A percentile compares a stretch with the other conserved stretches of the same genome.
phyloP scores from a whole-genome alignment of 2,113 vertebrate genomes.

The Malurus melanocephalus region DNA sequence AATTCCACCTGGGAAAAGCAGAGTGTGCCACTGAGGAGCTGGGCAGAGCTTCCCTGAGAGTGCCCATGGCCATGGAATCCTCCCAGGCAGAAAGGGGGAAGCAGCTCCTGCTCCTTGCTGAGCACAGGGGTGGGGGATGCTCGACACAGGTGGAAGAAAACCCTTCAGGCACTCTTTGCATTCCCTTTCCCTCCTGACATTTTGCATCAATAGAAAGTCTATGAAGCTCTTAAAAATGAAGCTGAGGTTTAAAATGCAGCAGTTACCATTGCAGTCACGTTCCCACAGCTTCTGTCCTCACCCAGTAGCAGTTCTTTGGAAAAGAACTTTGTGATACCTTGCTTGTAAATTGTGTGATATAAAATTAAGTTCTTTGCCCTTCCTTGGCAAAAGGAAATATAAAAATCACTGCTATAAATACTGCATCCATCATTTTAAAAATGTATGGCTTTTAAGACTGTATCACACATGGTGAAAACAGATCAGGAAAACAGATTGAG shows the following conservation, averaged over 20 bases:
- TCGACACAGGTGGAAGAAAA: not conserved
- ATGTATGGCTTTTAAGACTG: conserved; percentile 28
- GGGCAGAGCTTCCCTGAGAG: fast-evolving
- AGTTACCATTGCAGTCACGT: not conserved
- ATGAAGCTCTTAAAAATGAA: not conserved
- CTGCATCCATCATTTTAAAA: not conserved
- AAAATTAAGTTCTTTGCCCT: conserved; percentile 43
- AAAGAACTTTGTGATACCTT: conserved; percentile 3
- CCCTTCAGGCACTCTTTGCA: not conserved
- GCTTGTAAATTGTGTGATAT: conserved; percentile 6
- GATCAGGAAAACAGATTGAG: conserved; percentile 61
- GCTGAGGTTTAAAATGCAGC: not conserved
- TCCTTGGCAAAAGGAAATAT: conserved; percentile 25
- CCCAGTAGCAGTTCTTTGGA: not conserved
- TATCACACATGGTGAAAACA: conserved; percentile 38
- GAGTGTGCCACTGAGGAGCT: not conserved
- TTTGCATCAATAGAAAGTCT: not conserved
- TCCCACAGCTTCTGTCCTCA: not conserved
- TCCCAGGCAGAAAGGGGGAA: not conserved
- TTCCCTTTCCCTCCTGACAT: not conserved
- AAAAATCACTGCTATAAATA: conserved; percentile 35
- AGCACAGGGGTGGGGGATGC: not conserved
- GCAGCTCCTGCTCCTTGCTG: not conserved
- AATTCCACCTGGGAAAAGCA: not conserved
- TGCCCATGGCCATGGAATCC: fast-evolving